Evolutionary conservation across 2,113 vertebrate genomes (phyloP).

Genomic region (Calyptomena viridis): DNA sequence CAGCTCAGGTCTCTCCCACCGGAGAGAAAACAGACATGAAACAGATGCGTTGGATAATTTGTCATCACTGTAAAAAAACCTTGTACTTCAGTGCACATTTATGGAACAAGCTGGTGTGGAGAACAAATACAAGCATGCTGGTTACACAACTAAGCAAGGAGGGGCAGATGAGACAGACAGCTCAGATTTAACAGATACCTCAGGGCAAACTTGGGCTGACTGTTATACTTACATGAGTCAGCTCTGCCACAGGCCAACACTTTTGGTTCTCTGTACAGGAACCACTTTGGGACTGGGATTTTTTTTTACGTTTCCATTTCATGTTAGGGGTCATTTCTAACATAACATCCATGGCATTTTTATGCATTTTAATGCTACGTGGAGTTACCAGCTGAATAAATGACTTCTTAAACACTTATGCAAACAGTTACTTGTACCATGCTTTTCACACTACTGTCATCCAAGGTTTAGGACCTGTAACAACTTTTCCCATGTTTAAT

Average conservation of each 20-base stretch:
- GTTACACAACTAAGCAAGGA: constrained; percentile 79
- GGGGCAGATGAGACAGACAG: constrained; percentile 36
- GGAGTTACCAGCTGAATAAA: not conserved
- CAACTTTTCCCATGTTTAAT: not conserved
- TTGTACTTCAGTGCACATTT: constrained; percentile 65
- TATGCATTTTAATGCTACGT: not conserved
- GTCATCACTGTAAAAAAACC: constrained; percentile 84
- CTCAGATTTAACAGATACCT: not conserved
- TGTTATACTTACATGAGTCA: not conserved
- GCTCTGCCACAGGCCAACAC: not conserved
- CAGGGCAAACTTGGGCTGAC: constrained; percentile 1
- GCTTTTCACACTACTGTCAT: not conserved
- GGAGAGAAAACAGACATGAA: not conserved
- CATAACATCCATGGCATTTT: not conserved
- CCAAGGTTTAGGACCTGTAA: not conserved
- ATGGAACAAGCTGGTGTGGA: constrained; percentile 75
- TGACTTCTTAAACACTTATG: not conserved
- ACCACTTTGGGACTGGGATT: not conserved
- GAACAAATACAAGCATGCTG: constrained; percentile 74
- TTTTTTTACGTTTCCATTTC: not conserved
- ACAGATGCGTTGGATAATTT: constrained; percentile 75
- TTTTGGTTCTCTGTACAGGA: not conserved
- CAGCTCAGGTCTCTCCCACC: rapidly evolving
- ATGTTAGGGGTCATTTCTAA: not conserved
- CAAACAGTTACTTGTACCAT: not conserved